Conservation (phyloP, 2,888 invertebrate species). For the Dynastes grantii region DNA sequence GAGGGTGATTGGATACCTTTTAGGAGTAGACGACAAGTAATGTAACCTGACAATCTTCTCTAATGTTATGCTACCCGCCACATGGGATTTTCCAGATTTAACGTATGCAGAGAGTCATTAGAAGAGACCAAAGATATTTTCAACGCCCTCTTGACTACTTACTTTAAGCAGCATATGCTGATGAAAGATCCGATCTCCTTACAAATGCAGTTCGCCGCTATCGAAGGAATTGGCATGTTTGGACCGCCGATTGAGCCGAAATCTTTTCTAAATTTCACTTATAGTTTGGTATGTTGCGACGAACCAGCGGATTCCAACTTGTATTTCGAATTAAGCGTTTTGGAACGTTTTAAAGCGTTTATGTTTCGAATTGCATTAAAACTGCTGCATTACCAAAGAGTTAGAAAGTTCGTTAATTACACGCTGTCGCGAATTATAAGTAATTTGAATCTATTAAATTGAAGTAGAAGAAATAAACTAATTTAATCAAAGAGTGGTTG, state of each 20-base stretch:
- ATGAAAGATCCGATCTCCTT: constrained; percentile 34
- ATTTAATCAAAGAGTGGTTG: no score
- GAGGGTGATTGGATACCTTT: constrained; percentile 85
- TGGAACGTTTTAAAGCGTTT: not conserved
- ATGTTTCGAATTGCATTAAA: not conserved
- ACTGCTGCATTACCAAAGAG: not conserved
- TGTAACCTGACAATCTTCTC: not conserved
- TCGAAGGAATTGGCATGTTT: constrained; percentile 32
- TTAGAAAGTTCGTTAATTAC: constrained; percentile 4
- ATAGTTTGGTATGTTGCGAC: constrained; percentile 18
- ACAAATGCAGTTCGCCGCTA: constrained; percentile 44
- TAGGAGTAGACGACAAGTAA: constrained; percentile 88
- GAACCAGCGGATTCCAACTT: not conserved
- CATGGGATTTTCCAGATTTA: constrained; percentile 73
- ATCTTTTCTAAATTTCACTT: constrained; percentile 41
- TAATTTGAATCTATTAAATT: no score
- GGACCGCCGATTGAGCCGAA: constrained; percentile 7
- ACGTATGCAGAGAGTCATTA: constrained; percentile 78
- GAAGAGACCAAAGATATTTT: constrained; percentile 78
- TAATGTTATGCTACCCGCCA: no score
- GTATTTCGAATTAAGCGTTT: not conserved
- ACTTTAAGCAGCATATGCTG: constrained; percentile 74
- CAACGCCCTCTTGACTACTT: constrained; percentile 73
- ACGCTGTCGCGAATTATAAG: not conserved
- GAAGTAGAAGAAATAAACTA: no score